Base-by-base conservation (phyloP, 2,888 invertebrate genomes). In the Drosophila atripex region DNA sequence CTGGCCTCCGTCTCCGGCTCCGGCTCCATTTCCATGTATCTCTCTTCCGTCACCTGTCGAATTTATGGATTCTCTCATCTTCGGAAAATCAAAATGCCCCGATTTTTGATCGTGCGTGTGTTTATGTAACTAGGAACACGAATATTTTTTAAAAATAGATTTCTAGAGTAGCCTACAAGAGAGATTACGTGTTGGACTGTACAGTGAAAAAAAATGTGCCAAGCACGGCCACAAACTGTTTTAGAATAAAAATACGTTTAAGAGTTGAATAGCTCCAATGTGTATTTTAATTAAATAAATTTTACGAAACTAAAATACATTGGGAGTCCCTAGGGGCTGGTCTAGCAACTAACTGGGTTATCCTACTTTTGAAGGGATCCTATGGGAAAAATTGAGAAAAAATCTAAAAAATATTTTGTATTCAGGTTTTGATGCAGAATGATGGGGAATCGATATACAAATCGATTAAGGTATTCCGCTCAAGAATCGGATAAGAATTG, bases 181-280 rank as follows among this genome's bases (percentile, higher is more conserved):
- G 63, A 66, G 35, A 65, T 45, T 35, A 16, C 38, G 54, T 59
- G 75, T 54, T 53, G 47, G 47, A 65, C 59, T 78, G 77, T 86
- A 82, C 66, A 79, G 80, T 73, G 49, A 76, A 68, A 28, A 14
- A 14, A 53, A 59, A 58, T 68, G 86, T 83, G 86, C 86, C 78
- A 79, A 65, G 38, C 51, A 66, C 58, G 83, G 79, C 64, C 66
- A 54, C 21, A 39, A 30, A 45, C 46, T 46, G 53, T 45, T 45
- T 58, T 59, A 43, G 12, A 21, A 41, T 41, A 9, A 41, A 11
- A 35, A 35, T 1, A 12, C n/a, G 12, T 5, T 5, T 35, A n/a
- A 6, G 14, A 35, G n/a, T 35, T 35, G 7, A 35, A 6, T 32
- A 35, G 35, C n/a, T 35, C 7, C 7, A 35, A 35, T 35, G 35